Conservation (phyloP, 2,888 invertebrate genomes). For the Tricholauxania praeusta region DNA sequence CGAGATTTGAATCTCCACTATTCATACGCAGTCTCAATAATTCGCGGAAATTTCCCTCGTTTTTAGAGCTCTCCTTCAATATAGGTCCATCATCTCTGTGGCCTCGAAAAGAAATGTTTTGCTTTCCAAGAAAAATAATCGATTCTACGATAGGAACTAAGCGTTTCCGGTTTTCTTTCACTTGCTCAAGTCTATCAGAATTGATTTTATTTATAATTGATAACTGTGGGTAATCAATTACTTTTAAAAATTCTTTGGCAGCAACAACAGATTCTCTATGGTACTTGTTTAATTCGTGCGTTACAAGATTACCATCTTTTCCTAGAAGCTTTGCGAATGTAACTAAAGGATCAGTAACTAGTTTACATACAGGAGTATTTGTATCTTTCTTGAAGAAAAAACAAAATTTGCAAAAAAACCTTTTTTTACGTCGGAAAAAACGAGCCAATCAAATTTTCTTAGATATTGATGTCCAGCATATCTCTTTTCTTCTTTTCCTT, state of each 20-base stretch:
- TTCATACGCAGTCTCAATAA: not conserved
- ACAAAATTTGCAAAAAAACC: not conserved
- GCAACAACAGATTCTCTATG: constrained; percentile 1
- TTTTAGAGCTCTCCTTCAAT: not conserved
- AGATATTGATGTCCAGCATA: not conserved
- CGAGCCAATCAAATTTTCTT: not conserved
- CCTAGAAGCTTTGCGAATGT: constrained; percentile 3
- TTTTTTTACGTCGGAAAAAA: not conserved
- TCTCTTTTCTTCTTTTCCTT: not conserved
- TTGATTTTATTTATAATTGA: not conserved
- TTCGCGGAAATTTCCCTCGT: not conserved
- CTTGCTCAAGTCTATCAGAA: not conserved
- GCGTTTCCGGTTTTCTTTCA: not conserved
- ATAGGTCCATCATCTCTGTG: not conserved
- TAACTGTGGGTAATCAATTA: not conserved
- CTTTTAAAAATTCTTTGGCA: constrained; percentile 4
- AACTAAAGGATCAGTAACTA: not conserved
- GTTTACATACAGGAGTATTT: not conserved
- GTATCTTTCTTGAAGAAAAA: no score
- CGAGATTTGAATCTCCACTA: not conserved
- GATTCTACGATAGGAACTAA: not conserved
- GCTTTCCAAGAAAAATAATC: not conserved
- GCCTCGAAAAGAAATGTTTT: not conserved
- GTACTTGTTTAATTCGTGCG: not conserved
- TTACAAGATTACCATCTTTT: not conserved